Evolutionary conservation across 1,140 invertebrate genomes (phyloP), one percentile per base, ranked within the genome.

Genomic region (Antheraea mylitta): DNA sequence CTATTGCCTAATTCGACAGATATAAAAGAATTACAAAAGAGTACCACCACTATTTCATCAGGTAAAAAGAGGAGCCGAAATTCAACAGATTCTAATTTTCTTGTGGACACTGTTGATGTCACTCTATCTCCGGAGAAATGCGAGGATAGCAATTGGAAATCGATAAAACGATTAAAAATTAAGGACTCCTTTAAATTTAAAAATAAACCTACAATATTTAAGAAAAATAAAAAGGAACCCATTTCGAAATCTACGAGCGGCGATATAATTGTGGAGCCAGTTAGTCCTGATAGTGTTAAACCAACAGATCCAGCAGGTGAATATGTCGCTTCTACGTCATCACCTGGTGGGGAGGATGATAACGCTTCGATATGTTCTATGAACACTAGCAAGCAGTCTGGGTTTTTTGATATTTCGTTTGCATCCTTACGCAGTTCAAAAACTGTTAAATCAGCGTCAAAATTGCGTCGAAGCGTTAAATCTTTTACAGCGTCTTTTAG

Each of bases 111-210:
- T 19, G 69, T 90, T 37, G 86, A 90, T 69, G 80, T 79, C 11
- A 86, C 86, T 73, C 75, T 85, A 63, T 91, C 89, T 10, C 86
- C 86, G 7, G 90, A 92, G 68, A 89, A 89, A 74, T 79, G 85
- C 7, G 90, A 92, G 74, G 89, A 92, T 36, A 87, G 83, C 36
- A 85, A 92, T 68, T 93, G 91, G 90, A 93, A 92, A 78, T 92
- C 92, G 16, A 92, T 93, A 30, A 93, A 93, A 82, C 85, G 90
- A 72, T 74, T 93, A 38, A 93, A 93, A 79, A 91, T 93, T 48
- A 93, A 93, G 75, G 91, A 93, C 75, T 93, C 92, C 0, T 93
- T 93, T 74, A 91, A 92, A 70, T 93, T 93, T 72, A 93, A 93
- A 76, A 92, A 85, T 70, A 85, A 85, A 75, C 91, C 92, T 3